phyloP scores from a whole-genome alignment of 2,113 vertebrate genomes.

The Leptosomus discolor region DNA sequence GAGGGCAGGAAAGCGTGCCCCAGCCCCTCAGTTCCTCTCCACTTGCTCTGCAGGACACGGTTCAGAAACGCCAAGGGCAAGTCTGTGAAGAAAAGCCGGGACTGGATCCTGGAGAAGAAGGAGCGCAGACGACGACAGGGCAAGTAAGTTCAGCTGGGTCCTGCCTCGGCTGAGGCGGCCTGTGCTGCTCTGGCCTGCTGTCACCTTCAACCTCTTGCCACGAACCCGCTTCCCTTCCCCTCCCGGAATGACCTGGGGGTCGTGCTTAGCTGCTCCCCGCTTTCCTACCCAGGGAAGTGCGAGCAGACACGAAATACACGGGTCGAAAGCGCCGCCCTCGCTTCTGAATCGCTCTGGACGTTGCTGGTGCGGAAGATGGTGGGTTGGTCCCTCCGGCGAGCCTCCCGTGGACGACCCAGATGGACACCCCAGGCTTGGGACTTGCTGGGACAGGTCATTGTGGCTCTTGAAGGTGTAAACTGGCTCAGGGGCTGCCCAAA shows the following conservation, averaged over 20 bases:
- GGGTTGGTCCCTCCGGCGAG: not conserved
- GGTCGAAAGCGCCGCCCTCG: conserved; percentile 85
- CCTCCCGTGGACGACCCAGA: not conserved
- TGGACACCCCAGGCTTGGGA: not conserved
- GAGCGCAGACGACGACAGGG: conserved; percentile 89
- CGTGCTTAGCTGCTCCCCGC: not conserved
- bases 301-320: conserved; percentile 89
- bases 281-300: conserved; percentile 81
- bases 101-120: conserved; percentile 96
- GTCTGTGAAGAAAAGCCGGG: conserved; percentile 84
- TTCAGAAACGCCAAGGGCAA: conserved; percentile 79
- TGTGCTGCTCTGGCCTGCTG: not conserved
- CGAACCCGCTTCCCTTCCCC: not conserved
- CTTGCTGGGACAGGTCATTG: not conserved
- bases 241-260: not conserved
- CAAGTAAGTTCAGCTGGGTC: conserved; percentile 74
- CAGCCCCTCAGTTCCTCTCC: not conserved
- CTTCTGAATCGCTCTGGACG: conserved; percentile 69
- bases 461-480: not conserved
- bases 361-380: not conserved
- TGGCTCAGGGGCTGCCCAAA: not conserved
- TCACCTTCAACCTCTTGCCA: not conserved
- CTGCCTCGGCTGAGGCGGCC: not conserved
- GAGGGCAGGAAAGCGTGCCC: not conserved
- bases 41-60: conserved; percentile 69